Evolutionary conservation across 1,140 invertebrate species (phyloP), one percentile per base, ranked within the genome.

Genomic region (Thereuonema tuberculata): DNA sequence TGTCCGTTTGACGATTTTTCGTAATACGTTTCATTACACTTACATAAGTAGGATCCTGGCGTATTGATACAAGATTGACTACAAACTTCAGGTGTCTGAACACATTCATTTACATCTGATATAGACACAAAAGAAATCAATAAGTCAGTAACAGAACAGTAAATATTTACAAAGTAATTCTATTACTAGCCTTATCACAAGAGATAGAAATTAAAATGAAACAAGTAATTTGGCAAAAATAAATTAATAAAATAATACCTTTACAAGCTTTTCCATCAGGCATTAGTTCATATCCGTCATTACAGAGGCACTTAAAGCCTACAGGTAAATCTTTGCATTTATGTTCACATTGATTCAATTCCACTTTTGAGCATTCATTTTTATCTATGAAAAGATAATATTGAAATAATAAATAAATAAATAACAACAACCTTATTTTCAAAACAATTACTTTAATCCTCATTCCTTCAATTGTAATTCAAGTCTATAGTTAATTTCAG

Each of bases 1-100:
- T 86, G 84, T 65, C 89, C 87, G 69, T 98, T 91, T 1, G 78
- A 48, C 67, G 85, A 83, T 31, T 90, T 78, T 67, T 92, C 86
- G 69, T 97, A 98, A 72, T 87, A 98, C 2, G 83, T 84, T 24
- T 95, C 87, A 64, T 92, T 87, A 72, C 96, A 98, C 72, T 97
- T 97, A 73, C 96, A 99, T 63, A 90, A 91, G 73, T 85, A 98
- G 0, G 87, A 87, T 0, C 96, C 96, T 0, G 90, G 89, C 0
- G 90, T 95, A 70, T 99, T 98, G 2, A 89, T 86, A 69, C 96
- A 99, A 67, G 84, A 82, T 67, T 99, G 96, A 14, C 90, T 93
- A 67, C 96, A 99, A 0, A 88, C 85, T 2, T 89, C 88, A 0
- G 89, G 88, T 0, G 81, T 84, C 71, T 95, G 91, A 24, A 81